A percentile compares a stretch with the other conserved stretches of the same genome.
These are phyloP conservation scores for Spodoptera litura DNA, from an alignment of 1,140 invertebrate genomes.

Conservation along the genomic window DNA sequence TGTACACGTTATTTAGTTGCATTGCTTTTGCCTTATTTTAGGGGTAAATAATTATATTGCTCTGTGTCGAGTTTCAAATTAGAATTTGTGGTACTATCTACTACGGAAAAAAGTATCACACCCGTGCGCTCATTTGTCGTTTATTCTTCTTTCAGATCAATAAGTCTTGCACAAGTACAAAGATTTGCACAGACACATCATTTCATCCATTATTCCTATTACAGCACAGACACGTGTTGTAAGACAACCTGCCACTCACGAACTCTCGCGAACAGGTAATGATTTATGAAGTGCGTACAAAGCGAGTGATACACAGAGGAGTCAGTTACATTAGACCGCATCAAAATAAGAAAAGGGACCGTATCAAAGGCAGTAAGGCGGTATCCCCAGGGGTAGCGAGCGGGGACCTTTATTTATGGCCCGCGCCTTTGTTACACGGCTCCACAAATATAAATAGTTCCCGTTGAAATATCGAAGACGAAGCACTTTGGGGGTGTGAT, in stretches of 20 bases:
- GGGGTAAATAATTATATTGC: too few species aligned
- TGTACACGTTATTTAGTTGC: too few species aligned
- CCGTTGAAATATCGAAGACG: constrained; percentile 76
- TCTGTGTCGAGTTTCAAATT: too few species aligned
- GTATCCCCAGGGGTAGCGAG: constrained; percentile 63
- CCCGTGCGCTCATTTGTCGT: not conserved
- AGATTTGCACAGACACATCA: not conserved
- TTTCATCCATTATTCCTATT: not conserved
- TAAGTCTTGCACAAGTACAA: not conserved
- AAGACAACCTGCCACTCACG: constrained; percentile 38
- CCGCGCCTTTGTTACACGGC: constrained; percentile 73
- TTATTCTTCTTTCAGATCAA: not conserved
- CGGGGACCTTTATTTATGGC: constrained; percentile 80
- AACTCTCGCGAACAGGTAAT: constrained; percentile 56
- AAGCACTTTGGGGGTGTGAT: constrained; percentile 79
- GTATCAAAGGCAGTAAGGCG: constrained; percentile 82
- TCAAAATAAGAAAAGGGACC: constrained; percentile 81
- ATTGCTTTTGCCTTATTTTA: too few species aligned
- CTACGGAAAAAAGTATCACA: too few species aligned
- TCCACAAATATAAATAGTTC: constrained; percentile 84
- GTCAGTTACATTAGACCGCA: constrained; percentile 75
- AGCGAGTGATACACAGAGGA: constrained; percentile 68
- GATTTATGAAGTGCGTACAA: constrained; percentile 69
- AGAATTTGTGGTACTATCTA: too few species aligned
- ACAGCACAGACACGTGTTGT: not conserved